Percentiles rank a stretch among this genome's conserved stretches.
Evolutionary conservation across 2,888 invertebrate genomes (phyloP).

Genomic region (Macroteleia sp.): DNA sequence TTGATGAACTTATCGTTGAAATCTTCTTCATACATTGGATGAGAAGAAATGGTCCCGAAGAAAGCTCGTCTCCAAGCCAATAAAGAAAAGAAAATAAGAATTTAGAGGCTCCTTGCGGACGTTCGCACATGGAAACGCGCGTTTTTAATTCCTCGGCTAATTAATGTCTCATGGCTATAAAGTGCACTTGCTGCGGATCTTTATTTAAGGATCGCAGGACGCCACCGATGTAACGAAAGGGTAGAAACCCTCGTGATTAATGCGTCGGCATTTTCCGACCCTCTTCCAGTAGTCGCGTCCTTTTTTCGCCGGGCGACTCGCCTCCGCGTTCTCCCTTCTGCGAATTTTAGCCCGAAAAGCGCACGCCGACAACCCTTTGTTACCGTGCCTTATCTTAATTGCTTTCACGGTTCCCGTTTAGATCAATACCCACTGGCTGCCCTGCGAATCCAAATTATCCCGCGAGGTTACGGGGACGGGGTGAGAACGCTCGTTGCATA

Average conservation of each 20-base stretch:
- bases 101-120: not conserved
- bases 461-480: slow-evolving; percentile 61
- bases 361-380: slow-evolving; percentile 81
- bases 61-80: not conserved
- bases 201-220: slow-evolving; percentile 55
- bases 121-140: slow-evolving; percentile 23
- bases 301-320: slow-evolving; percentile 57
- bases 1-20: too few species aligned
- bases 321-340: slow-evolving; percentile 43
- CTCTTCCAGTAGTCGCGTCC: slow-evolving; percentile 43
- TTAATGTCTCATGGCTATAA: slow-evolving; percentile 55
- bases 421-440: slow-evolving; percentile 78
- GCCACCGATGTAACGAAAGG: slow-evolving; percentile 61
- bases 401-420: slow-evolving; percentile 82
- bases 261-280: slow-evolving; percentile 66
- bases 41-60: too few species aligned
- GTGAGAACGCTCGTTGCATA: slow-evolving; percentile 65
- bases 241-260: slow-evolving; percentile 69
- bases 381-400: slow-evolving; percentile 83
- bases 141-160: slow-evolving; percentile 50
- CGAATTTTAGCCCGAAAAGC: slow-evolving; percentile 73
- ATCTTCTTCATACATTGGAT: too few species aligned
- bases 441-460: slow-evolving; percentile 76
- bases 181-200: slow-evolving; percentile 56
- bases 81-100: slow-evolving; percentile 11